Evolutionary conservation across 2,113 vertebrate genomes (phyloP).

Genomic region (Hippoglossus stenolepis): DNA sequence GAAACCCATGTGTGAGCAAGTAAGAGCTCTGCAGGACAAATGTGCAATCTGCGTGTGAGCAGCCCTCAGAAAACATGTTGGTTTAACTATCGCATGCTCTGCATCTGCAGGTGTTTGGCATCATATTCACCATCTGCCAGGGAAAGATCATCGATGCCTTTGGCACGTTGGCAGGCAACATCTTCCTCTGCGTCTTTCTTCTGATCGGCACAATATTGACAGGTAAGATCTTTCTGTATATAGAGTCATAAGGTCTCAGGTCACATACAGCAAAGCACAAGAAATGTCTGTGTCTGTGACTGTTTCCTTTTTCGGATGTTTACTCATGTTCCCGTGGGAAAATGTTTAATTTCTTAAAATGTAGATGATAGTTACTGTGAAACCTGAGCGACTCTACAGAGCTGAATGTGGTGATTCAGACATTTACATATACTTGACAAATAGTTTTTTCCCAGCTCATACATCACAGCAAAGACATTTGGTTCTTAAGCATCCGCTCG

Average conservation of each 20-base stretch:
- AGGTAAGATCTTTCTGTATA: constrained; percentile 76
- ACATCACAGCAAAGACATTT: not conserved
- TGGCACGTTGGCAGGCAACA: constrained; percentile 87
- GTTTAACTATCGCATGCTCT: constrained; percentile 1
- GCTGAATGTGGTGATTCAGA: not conserved
- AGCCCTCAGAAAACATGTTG: not conserved
- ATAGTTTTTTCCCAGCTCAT: not conserved
- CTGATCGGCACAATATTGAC: constrained; percentile 88
- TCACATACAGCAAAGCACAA: not conserved
- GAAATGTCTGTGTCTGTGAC: not conserved
- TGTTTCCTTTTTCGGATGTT: constrained; percentile 7
- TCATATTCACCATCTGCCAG: constrained; percentile 93
- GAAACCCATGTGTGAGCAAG: not conserved
- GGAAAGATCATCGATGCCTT: constrained; percentile 90
- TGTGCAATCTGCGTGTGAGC: not conserved
- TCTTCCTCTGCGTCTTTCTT: constrained; percentile 92
- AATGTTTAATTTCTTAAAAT: constrained; percentile 26
- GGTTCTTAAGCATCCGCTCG: not conserved
- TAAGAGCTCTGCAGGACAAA: not conserved
- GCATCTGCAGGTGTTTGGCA: constrained; percentile 90
- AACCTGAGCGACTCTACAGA: not conserved
- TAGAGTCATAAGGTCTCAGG: constrained; percentile 22
- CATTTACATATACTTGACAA: not conserved
- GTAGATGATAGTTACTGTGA: not conserved
- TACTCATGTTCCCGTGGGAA: no score